phyloP scores from a whole-genome alignment of 2,797 vertebrate species.

The Poecile montanus region DNA sequence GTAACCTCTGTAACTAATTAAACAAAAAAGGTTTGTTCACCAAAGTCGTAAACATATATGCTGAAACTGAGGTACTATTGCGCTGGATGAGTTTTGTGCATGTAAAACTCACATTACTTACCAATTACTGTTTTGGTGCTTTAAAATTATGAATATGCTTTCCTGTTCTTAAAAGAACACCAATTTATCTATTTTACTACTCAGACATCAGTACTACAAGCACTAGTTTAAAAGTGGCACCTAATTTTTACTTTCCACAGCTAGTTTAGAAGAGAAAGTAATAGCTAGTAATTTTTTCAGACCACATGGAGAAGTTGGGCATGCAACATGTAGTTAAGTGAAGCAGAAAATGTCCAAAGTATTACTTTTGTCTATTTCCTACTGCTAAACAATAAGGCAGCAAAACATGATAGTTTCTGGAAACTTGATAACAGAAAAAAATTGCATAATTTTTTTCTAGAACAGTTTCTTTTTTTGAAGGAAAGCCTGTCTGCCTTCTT shows the following conservation, averaged over 20 bases:
- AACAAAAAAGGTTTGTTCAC: neutral
- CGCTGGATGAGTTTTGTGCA: neutral
- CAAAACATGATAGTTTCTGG: neutral
- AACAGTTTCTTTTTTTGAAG: neutral
- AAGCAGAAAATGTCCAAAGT: neutral
- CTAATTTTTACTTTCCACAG: neutral
- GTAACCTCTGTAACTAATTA: constrained; percentile 85
- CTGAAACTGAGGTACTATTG: neutral
- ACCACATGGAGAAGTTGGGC: neutral
- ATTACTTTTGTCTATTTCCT: neutral
- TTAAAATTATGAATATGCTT: neutral
- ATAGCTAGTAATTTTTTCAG: neutral
- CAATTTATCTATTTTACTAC: neutral
- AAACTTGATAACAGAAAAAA: neutral
- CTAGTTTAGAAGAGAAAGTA: neutral
- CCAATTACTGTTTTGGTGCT: neutral
- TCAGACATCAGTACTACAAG: neutral
- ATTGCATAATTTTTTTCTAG: neutral
- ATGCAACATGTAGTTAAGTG: neutral
- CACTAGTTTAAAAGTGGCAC: neutral
- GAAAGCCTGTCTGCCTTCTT: neutral
- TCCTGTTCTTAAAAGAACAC: neutral
- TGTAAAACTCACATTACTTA: neutral
- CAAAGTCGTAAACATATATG: neutral
- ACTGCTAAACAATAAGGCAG: neutral